Percentiles rank a stretch among this genome's conserved stretches.
Conservation (phyloP, 2,797 vertebrate genomes). For the Gymnopithys bicolor region DNA sequence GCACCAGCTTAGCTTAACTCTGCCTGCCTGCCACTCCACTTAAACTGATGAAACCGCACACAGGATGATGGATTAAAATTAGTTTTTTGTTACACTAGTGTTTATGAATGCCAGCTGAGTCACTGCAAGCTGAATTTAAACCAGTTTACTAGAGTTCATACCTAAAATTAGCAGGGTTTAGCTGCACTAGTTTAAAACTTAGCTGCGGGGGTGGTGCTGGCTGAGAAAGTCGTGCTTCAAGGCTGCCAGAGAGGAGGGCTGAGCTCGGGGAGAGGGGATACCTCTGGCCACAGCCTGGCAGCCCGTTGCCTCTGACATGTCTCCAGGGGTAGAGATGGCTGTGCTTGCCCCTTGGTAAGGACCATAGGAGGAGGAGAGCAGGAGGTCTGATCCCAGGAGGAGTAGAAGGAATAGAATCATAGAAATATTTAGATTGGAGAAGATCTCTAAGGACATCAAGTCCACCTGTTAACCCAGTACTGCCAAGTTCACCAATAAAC, state of each 20-base stretch:
- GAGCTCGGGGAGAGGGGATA: rapidly evolving
- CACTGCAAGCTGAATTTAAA: conserved; percentile 47
- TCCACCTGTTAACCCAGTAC: background rate
- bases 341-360: background rate
- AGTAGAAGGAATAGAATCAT: background rate
- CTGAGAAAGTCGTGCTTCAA: rapidly evolving
- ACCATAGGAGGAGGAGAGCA: background rate
- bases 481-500: background rate
- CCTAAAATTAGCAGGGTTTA: background rate
- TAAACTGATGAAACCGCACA: background rate
- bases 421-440: background rate
- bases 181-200: background rate
- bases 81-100: background rate
- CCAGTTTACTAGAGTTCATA: conserved; percentile 45
- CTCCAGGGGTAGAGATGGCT: background rate
- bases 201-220: rapidly evolving
- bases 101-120: conserved; percentile 55
- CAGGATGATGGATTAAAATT: conserved; percentile 1
- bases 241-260: rapidly evolving
- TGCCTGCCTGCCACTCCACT: background rate
- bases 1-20: background rate
- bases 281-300: background rate
- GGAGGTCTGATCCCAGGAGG: background rate
- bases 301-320: rapidly evolving
- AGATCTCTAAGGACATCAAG: background rate